These are phyloP conservation scores for Spodoptera exigua DNA, from an alignment of 2,888 invertebrate species.

Conservation along the genomic window DNA sequence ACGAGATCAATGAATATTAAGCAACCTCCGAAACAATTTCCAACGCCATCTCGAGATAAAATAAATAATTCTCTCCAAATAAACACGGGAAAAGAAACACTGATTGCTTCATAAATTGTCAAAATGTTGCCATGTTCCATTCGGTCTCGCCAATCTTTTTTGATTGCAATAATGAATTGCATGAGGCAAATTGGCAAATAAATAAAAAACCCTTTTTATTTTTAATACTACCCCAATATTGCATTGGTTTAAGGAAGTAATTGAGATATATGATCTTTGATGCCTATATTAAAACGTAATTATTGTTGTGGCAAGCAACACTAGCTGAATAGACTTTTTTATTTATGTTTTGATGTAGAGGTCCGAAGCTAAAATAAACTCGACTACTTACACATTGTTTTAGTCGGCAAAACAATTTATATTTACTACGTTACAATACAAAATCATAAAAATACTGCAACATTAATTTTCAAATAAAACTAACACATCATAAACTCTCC, in stretches of 20 bases:
- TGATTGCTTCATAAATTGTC: constrained; percentile 87
- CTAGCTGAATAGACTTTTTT: too few relatives aligned
- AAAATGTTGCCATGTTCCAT: constrained; percentile 75
- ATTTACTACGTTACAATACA: too few relatives aligned
- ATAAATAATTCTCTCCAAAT: constrained; percentile 82
- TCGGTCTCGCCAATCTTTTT: constrained; percentile 73
- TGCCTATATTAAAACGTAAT: constrained; percentile 27
- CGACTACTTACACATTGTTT: too few relatives aligned
- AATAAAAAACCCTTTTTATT: constrained; percentile 69
- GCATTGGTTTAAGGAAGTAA: constrained; percentile 65
- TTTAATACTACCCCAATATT: constrained; percentile 65
- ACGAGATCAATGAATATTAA: constrained; percentile 87
- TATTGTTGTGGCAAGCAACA: too few relatives aligned
- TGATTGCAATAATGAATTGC: constrained; percentile 77
- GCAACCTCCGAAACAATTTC: constrained; percentile 82
- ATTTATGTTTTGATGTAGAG: too few relatives aligned
- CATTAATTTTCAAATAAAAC: constrained; percentile 19
- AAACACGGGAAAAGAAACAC: constrained; percentile 79
- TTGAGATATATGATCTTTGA: constrained; percentile 75
- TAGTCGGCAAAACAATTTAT: too few relatives aligned
- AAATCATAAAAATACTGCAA: too few relatives aligned
- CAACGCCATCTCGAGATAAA: constrained; percentile 78
- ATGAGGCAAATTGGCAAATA: constrained; percentile 78
- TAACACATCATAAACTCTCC: constrained; percentile 23
- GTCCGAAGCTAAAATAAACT: too few relatives aligned